Percentiles rank a stretch among this genome's conserved stretches.
phyloP scores from a whole-genome alignment of 2,888 invertebrate species.

The Apoderus coryli region DNA sequence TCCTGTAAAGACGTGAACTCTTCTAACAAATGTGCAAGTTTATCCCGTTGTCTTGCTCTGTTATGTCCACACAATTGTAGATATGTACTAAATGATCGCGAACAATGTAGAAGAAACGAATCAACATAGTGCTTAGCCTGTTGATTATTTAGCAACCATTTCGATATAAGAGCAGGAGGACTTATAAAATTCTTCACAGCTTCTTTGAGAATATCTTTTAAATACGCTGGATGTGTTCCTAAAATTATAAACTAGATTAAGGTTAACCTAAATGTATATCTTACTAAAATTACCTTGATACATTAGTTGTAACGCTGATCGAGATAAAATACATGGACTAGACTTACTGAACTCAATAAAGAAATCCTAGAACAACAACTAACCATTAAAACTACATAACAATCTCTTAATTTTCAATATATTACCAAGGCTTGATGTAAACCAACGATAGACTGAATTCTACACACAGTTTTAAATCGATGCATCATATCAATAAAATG shows the following conservation, averaged over 20 bases:
- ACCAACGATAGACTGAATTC: conserved; percentile 60
- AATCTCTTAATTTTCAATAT: conserved; percentile 5
- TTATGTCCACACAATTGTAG: conserved; percentile 89
- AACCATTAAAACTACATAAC: not conserved
- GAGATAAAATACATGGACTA: conserved; percentile 79
- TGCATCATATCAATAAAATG: conserved; percentile 74
- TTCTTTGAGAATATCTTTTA: conserved; percentile 64
- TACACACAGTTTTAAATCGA: conserved; percentile 66
- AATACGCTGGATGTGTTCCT: conserved; percentile 45
- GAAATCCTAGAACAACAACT: conserved; percentile 56
- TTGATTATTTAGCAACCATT: conserved; percentile 48
- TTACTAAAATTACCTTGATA: conserved; percentile 40
- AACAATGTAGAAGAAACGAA: conserved; percentile 74
- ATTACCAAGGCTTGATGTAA: conserved; percentile 71
- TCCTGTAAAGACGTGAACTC: conserved; percentile 87
- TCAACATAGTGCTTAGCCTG: conserved; percentile 68
- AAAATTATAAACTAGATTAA: conserved; percentile 6
- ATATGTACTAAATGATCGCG: conserved; percentile 72
- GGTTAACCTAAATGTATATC: not conserved
- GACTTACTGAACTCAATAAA: conserved; percentile 84
- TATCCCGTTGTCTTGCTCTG: conserved; percentile 87
- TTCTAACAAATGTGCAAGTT: conserved; percentile 75
- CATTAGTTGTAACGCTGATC: conserved; percentile 75
- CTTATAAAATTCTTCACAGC: conserved; percentile 78
- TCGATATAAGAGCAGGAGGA: conserved; percentile 73